phyloP scores from a whole-genome alignment of 2,888 invertebrate genomes.

The Aspidapion aeneum region DNA sequence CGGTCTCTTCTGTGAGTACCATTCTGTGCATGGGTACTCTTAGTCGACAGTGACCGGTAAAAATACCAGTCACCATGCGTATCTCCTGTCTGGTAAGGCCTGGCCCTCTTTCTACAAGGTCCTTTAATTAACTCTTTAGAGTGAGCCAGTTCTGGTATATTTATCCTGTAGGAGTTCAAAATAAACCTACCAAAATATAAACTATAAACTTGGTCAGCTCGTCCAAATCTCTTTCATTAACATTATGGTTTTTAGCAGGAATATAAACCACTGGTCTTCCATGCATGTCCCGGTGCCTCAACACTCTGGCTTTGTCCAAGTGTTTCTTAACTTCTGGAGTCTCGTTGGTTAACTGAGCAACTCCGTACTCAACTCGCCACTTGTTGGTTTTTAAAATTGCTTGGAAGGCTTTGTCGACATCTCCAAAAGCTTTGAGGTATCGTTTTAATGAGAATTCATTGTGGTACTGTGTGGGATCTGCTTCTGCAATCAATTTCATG shows the following conservation, averaged over 20 bases:
- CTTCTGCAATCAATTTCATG: conserved; percentile 68
- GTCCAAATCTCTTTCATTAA: conserved; percentile 68
- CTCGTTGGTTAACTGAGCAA: conserved; percentile 55
- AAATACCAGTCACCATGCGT: too few relatives aligned
- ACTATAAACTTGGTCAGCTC: conserved; percentile 78
- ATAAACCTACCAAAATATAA: conserved; percentile 67
- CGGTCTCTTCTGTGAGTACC: too few relatives aligned
- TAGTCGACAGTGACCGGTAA: too few relatives aligned
- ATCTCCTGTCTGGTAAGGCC: too few relatives aligned
- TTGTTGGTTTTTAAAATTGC: conserved; percentile 76
- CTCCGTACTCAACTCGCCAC: conserved; percentile 73
- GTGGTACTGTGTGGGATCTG: conserved; percentile 71
- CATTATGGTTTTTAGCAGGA: conserved; percentile 72
- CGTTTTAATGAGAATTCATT: conserved; percentile 69
- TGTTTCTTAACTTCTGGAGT: conserved; percentile 56
- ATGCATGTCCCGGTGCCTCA: conserved; percentile 66
- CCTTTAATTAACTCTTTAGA: too few relatives aligned
- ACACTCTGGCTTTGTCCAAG: conserved; percentile 62
- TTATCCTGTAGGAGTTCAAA: too few relatives aligned
- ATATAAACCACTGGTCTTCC: conserved; percentile 77
- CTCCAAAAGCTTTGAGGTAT: conserved; percentile 71
- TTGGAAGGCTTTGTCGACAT: conserved; percentile 71
- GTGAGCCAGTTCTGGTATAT: too few relatives aligned
- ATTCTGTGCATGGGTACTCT: too few relatives aligned
- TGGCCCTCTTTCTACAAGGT: too few relatives aligned